Conservation (phyloP, 2,113 vertebrate species). For the Apodemus sylvaticus region DNA sequence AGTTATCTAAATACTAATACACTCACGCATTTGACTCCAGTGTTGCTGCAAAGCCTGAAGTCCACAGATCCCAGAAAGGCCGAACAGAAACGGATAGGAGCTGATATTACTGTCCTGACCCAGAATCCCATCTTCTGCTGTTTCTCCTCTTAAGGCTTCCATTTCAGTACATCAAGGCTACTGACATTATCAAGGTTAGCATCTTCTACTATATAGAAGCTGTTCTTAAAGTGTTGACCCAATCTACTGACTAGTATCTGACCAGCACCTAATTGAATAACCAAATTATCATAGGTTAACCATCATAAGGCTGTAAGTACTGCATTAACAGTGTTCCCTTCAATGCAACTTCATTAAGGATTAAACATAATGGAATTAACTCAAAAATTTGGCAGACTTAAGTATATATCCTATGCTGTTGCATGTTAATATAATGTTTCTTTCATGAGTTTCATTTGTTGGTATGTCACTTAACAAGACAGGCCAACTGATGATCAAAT, state of each 20-base stretch:
- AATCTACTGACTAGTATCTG: background rate
- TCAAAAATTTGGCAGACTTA: background rate
- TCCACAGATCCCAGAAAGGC: background rate
- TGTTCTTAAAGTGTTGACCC: background rate
- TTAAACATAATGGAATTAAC: background rate
- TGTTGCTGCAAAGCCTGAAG: background rate
- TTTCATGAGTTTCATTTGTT: background rate
- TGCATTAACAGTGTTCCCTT: background rate
- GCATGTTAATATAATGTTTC: background rate
- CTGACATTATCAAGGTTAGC: background rate
- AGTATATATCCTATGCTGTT: background rate
- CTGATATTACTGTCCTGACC: background rate
- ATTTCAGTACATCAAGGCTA: background rate
- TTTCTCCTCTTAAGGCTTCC: background rate
- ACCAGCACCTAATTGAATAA: background rate
- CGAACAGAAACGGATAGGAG: background rate
- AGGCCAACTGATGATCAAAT: background rate
- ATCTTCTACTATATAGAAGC: background rate
- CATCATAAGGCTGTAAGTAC: background rate
- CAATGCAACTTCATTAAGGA: background rate
- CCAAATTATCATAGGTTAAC: background rate
- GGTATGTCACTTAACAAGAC: background rate
- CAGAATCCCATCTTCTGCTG: background rate
- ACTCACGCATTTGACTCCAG: background rate
- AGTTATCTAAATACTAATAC: background rate